Conservation (phyloP, 2,113 vertebrate genomes). For the Euleptes europaea region DNA sequence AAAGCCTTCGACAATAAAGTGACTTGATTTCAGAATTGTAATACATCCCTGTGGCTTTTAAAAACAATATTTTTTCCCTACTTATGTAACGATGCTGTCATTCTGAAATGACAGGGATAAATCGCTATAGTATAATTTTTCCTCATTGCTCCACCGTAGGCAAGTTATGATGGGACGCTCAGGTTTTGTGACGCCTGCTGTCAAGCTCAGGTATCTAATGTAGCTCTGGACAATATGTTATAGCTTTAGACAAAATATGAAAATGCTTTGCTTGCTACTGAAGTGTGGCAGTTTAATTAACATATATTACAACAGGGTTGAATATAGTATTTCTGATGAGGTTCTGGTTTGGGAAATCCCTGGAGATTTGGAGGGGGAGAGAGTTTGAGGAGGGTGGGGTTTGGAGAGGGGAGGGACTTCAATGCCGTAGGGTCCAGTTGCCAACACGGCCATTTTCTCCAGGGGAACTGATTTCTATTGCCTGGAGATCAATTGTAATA, state of each 20-base stretch:
- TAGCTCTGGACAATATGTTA: constrained; percentile 30
- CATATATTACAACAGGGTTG: constrained; percentile 1
- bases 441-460: no score
- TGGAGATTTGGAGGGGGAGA: no score
- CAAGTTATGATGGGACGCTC: constrained; percentile 65
- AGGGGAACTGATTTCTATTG: no score
- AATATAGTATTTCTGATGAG: constrained; percentile 13
- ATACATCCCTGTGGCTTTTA: constrained; percentile 53
- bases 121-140: constrained; percentile 63
- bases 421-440: no score
- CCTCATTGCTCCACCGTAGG: constrained; percentile 55
- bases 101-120: constrained; percentile 69
- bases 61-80: background rate
- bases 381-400: no score
- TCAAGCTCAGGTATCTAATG: background rate
- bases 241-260: constrained; percentile 21
- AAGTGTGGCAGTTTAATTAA: constrained; percentile 37
- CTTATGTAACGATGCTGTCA: constrained; percentile 58
- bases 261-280: background rate
- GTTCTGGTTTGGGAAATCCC: no score
- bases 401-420: no score
- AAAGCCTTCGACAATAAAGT: no score
- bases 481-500: no score
- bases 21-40: constrained; percentile 67
- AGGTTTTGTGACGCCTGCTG: constrained; percentile 38